Conservation (phyloP, 2,888 invertebrate species). For the Neelides folsomi region DNA sequence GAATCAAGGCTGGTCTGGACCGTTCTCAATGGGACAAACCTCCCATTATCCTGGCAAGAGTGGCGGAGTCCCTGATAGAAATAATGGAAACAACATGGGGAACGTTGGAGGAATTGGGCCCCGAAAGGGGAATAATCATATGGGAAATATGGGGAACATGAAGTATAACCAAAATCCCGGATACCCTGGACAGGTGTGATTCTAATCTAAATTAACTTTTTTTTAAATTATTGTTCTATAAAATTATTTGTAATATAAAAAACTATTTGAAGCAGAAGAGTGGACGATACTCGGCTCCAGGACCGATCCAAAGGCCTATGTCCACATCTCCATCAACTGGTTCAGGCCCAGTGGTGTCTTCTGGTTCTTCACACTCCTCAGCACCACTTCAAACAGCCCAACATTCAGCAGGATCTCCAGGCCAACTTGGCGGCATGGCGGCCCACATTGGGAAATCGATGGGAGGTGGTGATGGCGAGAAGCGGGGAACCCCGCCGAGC, state of each 20-base stretch:
- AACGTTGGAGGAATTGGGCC: conserved; percentile 3
- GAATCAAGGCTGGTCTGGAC: conserved; percentile 20
- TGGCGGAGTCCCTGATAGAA: conserved; percentile 13
- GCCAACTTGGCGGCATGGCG: neutral
- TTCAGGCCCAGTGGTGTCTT: conserved; percentile 2
- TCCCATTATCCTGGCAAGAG: conserved; percentile 19
- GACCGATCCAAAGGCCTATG: conserved; percentile 13
- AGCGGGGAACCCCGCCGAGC: too few relatives aligned
- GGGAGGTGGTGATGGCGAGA: too few relatives aligned
- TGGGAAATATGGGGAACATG: conserved; percentile 12
- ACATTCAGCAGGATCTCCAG: conserved; percentile 6
- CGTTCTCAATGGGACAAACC: conserved; percentile 12
- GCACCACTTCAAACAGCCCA: conserved; percentile 2
- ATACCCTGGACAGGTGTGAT: conserved; percentile 11
- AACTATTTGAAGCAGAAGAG: conserved; percentile 11
- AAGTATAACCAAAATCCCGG: conserved; percentile 19
- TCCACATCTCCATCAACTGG: conserved; percentile 10
- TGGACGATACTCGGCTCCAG: conserved; percentile 11
- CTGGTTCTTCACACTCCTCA: conserved; percentile 6
- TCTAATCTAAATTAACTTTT: neutral
- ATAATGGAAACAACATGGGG: conserved; percentile 16
- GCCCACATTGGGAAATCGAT: too few relatives aligned
- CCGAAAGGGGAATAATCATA: conserved; percentile 17
- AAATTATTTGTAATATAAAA: too few relatives aligned
- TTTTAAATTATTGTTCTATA: too few relatives aligned